Evolutionary conservation across 2,888 invertebrate species (phyloP).

Genomic region (Drosophila paramelanica): DNA sequence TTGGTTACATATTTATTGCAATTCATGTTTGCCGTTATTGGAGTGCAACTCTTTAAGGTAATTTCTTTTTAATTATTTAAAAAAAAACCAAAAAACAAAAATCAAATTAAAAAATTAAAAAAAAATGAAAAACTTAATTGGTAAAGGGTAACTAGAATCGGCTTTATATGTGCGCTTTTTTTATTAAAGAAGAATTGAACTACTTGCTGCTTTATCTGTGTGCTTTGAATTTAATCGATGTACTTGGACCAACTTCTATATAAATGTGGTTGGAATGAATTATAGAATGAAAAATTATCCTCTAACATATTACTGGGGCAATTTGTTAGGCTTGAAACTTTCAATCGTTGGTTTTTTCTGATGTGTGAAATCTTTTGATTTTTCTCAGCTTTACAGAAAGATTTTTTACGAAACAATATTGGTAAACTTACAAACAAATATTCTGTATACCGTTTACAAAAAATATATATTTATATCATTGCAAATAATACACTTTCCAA

Average conservation of each 20-base stretch:
- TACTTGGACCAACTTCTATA: slow-evolving; percentile 23
- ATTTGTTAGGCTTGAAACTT: slow-evolving; percentile 14
- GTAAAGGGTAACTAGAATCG: slow-evolving; percentile 63
- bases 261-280: slow-evolving; percentile 20
- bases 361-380: slow-evolving; percentile 29
- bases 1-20: slow-evolving; percentile 99
- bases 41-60: slow-evolving; percentile 99
- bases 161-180: slow-evolving; percentile 75
- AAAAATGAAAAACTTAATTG: slow-evolving; percentile 37
- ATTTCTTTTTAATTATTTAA: slow-evolving; percentile 72
- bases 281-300: too few relatives aligned
- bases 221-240: slow-evolving; percentile 64
- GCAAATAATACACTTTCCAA: slow-evolving; percentile 32
- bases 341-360: slow-evolving; percentile 11
- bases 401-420: slow-evolving; percentile 23
- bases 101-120: slow-evolving; percentile 43
- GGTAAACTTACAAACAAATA: slow-evolving; percentile 33
- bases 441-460: slow-evolving; percentile 27
- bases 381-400: slow-evolving; percentile 33
- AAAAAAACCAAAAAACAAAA: slow-evolving; percentile 28
- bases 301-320: slow-evolving; percentile 1
- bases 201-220: slow-evolving; percentile 60
- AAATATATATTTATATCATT: slow-evolving; percentile 21
- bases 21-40: slow-evolving; percentile 99
- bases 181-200: slow-evolving; percentile 24